These are phyloP conservation scores for Hypomecis atomaria DNA, from an alignment of 2,888 invertebrate genomes.

Conservation along the genomic window DNA sequence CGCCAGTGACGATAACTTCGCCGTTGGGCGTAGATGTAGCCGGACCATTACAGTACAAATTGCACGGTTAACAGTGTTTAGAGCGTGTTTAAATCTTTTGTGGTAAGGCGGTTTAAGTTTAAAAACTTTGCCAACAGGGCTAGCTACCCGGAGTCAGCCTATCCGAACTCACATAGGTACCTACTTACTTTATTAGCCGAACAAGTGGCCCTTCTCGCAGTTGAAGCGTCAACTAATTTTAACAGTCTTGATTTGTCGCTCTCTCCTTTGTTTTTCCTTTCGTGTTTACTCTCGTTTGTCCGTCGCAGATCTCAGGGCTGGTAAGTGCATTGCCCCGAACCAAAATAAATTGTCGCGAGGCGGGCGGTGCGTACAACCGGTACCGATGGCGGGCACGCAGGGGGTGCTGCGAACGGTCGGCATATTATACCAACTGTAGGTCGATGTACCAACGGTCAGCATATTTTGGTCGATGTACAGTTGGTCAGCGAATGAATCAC, in stretches of 20 bases:
- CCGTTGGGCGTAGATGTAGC: too few relatives aligned
- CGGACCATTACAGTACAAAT: too few relatives aligned
- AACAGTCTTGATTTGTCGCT: slow-evolving; percentile 70
- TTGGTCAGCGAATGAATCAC: too few relatives aligned
- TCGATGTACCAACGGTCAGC: too few relatives aligned
- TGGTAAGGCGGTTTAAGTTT: too few relatives aligned
- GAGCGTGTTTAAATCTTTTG: too few relatives aligned
- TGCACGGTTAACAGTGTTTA: too few relatives aligned
- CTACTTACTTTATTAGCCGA: slow-evolving; percentile 34
- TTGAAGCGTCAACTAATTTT: slow-evolving; percentile 60
- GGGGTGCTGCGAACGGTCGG: too few relatives aligned
- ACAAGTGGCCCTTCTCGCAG: slow-evolving; percentile 51
- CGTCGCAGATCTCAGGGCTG: slow-evolving; percentile 76
- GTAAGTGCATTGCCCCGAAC: slow-evolving; percentile 83
- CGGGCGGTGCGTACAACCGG: slow-evolving; percentile 77
- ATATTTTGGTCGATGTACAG: too few relatives aligned
- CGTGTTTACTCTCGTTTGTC: slow-evolving; percentile 74
- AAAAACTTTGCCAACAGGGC: too few relatives aligned
- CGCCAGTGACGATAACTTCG: too few relatives aligned
- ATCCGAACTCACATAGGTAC: slow-evolving; percentile 21
- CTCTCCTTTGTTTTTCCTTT: slow-evolving; percentile 63
- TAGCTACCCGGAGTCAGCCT: slow-evolving; percentile 18
- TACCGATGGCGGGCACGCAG: slow-evolving; percentile 63
- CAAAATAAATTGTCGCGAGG: slow-evolving; percentile 83
- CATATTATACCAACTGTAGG: too few relatives aligned